These are phyloP conservation scores for Scaptomyza pallida DNA, from an alignment of 1,140 invertebrate species.

Conservation along the genomic window DNA sequence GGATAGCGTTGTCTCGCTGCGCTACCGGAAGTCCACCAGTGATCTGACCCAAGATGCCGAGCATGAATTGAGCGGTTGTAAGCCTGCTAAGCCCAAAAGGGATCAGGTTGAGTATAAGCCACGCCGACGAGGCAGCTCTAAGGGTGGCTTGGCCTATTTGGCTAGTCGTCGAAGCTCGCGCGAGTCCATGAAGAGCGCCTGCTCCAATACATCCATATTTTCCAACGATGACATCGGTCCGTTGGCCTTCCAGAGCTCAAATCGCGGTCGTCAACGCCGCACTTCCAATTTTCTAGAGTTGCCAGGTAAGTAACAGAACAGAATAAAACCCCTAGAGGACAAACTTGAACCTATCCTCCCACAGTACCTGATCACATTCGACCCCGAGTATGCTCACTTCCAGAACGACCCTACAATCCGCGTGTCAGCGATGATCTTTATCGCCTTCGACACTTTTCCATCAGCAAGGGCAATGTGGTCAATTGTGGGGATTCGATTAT, in stretches of 20 bases:
- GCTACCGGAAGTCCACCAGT: conserved; percentile 89
- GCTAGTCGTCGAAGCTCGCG: conserved; percentile 89
- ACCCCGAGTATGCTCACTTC: conserved; percentile 92
- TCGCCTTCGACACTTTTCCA: conserved; percentile 93
- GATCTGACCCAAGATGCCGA: conserved; percentile 87
- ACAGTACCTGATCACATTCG: conserved; percentile 92
- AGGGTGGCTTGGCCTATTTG: conserved; percentile 89
- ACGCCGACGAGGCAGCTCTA: conserved; percentile 77
- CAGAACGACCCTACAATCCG: conserved; percentile 93
- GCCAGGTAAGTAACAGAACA: conserved; percentile 87
- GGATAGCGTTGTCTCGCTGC: conserved; percentile 77
- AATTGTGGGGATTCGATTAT: conserved; percentile 96
- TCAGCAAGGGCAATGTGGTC: conserved; percentile 92
- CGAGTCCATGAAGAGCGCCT: conserved; percentile 88
- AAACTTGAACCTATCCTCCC: too few relatives aligned
- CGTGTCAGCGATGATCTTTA: conserved; percentile 92
- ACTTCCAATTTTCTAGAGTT: conserved; percentile 94
- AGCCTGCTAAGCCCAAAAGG: conserved; percentile 57
- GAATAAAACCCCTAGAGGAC: not conserved
- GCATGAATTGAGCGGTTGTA: conserved; percentile 64
- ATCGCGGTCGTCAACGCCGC: conserved; percentile 89
- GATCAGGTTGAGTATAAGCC: conserved; percentile 67
- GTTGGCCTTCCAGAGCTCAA: conserved; percentile 89
- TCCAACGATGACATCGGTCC: conserved; percentile 91
- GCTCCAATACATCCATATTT: conserved; percentile 87